Base-by-base conservation (phyloP, 2,797 vertebrate genomes). In the Etheostoma perlongum region DNA sequence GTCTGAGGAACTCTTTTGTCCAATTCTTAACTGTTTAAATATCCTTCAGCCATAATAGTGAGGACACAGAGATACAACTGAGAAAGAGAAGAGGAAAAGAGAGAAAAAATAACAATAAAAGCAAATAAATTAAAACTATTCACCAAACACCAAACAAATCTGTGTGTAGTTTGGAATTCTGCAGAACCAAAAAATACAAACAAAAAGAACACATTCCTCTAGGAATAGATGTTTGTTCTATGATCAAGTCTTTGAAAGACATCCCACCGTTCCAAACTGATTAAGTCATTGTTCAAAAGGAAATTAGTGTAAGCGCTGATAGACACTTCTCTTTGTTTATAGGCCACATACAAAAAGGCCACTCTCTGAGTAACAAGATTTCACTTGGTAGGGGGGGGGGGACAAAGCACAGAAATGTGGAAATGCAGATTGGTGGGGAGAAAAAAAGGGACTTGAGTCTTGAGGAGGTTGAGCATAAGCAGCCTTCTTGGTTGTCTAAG, bases 1-100 rank as follows among this genome's bases (percentile, higher is more conserved):
- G 96, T 96, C 92, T 96, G 95, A 97, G 93, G 95, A 96, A 96
- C 94, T 92, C 92, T 93, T 93, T 91, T 90, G 88, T 95, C 94
- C 86, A 85, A 94, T 90, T 85, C 85, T 85, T 86, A 95, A 94
- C 92, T 93, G 93, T 95, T 90, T 95, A 95, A 95, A 96, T 96
- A 95, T 94, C 94, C 96, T 96, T 97, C 96, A 92, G 94, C 94
- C 90, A 87, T 92, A 40, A 93, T 90, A 86, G 90, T 91, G 89
- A 94, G 91, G 92, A 95, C 92, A 91, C 88, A 89, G 86, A 91
- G 86, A 92, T 84, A 88, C 88, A 93, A 91, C 88, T 75, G 77
- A 91, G 88, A 83, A 33, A 81, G 54, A 75, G 70, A 74, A 60
- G 72, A 67, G 58, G 64, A 81, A 76, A 54, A 83, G 59, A 83